Evolutionary conservation across 2,888 invertebrate species (phyloP), one percentile per base, ranked within the genome.

Genomic region (Ornithoptera priamus): DNA sequence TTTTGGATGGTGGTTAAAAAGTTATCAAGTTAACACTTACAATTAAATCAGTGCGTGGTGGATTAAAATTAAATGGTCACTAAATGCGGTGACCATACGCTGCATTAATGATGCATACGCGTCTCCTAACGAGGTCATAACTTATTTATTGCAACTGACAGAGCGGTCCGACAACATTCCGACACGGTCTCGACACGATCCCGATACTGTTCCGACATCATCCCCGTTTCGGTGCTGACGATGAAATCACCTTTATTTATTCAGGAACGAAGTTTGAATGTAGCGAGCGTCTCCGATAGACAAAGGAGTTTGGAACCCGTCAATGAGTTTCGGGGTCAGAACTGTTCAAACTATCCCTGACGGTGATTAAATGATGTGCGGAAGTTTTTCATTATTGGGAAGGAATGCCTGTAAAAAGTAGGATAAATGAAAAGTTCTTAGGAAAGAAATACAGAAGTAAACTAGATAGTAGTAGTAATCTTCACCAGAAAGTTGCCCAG

Each of bases 41-140:
- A 39, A 39, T 60, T n/a, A 60, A 66, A 60, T 67, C 56, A 62
- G 61, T 53, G 61, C 17, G 22, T 22, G 30, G 56, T 67, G 36
- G 61, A 22, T 67, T 22, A 22, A 58, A 62, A 56, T 20, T 56
- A 56, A 62, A 56, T 62, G 56, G 8, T 22, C 53, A 50, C 62
- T 63, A 68, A 68, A 57, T 22, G 58, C 46, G 30, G 36, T 7
- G 39, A 22, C n/a, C 56, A 4, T 22, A 17, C 58, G 39, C n/a
- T 2, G 22, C 68, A 62, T 68, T 57, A 62, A 63, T 58, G 22
- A 62, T 68, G 58, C 46, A 68, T 53, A 57, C 39, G 67, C 66
- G 46, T 39, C 57, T 17, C 39, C 58, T 58, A 62, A 58, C 62
- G 24, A 46, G 63, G 39, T 57, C 57, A 68, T 63, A 63, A 57